These are phyloP conservation scores for Andinoacara biseriatus DNA, from an alignment of 2,113 vertebrate species.

Conservation along the genomic window DNA sequence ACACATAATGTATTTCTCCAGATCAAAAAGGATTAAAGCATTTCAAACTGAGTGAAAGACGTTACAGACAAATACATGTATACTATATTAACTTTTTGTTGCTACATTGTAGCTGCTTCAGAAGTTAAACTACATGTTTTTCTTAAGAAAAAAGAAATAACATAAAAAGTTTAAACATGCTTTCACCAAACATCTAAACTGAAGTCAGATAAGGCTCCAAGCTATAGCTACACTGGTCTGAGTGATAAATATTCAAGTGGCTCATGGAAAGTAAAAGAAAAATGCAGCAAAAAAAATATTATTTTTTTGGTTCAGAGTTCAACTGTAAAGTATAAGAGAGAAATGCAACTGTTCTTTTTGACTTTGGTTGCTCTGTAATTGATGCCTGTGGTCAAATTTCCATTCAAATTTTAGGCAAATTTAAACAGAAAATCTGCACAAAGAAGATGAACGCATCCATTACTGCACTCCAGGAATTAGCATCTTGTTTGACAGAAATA, in stretches of 20 bases:
- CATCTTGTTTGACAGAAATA: not conserved
- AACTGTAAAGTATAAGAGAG: not conserved
- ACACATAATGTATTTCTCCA: not conserved
- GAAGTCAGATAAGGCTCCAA: not conserved
- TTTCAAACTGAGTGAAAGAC: not conserved
- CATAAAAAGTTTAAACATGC: not conserved
- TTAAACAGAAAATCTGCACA: not conserved
- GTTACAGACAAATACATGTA: not conserved
- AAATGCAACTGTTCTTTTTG: not conserved
- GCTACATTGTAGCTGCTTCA: not conserved
- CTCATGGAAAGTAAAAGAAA: not conserved
- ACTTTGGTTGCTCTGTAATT: not conserved
- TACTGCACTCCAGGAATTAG: not conserved
- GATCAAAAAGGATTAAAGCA: not conserved
- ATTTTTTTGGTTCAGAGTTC: not conserved
- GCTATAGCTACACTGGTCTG: not conserved
- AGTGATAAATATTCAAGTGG: not conserved
- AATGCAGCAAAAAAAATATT: not conserved
- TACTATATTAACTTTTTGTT: not conserved
- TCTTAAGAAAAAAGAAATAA: not conserved
- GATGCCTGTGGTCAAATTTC: slow-evolving; percentile 8
- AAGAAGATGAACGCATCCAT: not conserved
- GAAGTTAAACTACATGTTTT: not conserved
- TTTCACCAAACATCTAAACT: not conserved
- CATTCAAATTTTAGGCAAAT: not conserved